A percentile compares a stretch with the other conserved stretches of the same genome.
These are phyloP conservation scores for Heterohyrax brucei DNA, from an alignment of 2,797 vertebrate genomes.

Conservation along the genomic window DNA sequence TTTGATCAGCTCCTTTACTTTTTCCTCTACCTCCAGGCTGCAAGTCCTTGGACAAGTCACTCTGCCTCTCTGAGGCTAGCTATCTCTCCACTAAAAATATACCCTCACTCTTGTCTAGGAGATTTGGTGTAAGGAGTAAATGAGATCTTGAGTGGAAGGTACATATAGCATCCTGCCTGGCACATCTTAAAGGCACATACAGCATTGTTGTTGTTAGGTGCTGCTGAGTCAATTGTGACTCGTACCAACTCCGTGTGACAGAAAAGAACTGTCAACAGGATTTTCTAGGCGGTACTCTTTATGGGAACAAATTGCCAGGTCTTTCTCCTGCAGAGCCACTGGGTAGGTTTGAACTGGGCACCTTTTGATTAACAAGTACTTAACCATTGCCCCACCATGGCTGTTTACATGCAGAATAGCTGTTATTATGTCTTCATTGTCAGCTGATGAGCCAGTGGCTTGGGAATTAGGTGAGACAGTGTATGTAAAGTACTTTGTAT, in stretches of 20 bases:
- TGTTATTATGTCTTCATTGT: conserved; percentile 36
- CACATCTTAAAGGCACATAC: conserved; percentile 28
- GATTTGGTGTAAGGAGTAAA: neutral
- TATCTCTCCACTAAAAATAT: neutral
- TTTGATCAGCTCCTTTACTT: neutral
- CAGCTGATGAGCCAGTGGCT: conserved; percentile 18
- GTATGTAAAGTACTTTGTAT: conserved; percentile 58
- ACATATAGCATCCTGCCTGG: neutral
- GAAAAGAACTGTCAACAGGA: neutral
- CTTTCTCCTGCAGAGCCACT: neutral
- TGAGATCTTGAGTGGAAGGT: neutral
- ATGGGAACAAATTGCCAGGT: neutral
- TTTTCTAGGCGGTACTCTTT: neutral
- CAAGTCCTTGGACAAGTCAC: neutral
- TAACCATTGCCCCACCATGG: neutral
- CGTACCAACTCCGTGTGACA: neutral
- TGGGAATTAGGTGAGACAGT: conserved; percentile 63
- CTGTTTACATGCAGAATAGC: neutral
- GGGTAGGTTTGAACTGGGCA: neutral
- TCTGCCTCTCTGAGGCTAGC: conserved; percentile 54
- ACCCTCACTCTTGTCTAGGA: neutral
- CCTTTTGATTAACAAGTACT: neutral
- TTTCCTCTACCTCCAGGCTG: neutral
- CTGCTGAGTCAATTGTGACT: neutral
- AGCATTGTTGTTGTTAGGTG: neutral